Base-by-base conservation (phyloP, 2,888 invertebrate species). In the Parasteatoda lunata region DNA sequence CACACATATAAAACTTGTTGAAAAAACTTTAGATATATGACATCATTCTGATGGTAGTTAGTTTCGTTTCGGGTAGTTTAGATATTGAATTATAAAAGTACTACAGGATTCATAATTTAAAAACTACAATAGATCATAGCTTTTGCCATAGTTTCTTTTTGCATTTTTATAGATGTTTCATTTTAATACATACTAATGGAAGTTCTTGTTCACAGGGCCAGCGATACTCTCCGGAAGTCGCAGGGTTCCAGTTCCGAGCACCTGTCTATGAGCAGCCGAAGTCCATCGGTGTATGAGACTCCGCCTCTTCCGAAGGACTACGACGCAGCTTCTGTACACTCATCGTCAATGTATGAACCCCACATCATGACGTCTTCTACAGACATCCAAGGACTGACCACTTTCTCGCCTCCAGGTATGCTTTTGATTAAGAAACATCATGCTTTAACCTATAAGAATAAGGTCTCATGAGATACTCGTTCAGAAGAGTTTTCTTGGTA, bases 221-320 rank as follows among this genome's bases (percentile, higher is more conserved):
- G 88, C 47, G 88, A 88, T 68, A 84, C 81, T 48, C 79, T 88
- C 69, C 81, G 83, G 66, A 88, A 88, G 79, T 88, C 81, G 76
- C 88, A 84, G 69, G 88, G 81, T 78, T 88, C 88, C 45, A 88
- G 88, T 72, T 88, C 83, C 51, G 88, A 88, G 70, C 88, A 88
- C 73, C 66, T 83, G 48, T 88, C 88, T 11, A 77, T 81, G 77
- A 84, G 84, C 80, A 88, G 88, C 64, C 80, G 88, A 45, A 88
- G 88, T 59, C 88, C 88, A 7, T 88, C 88, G 71, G 79, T 88
- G 47, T 88, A 88, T 64, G 88, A 88, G 83, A 88, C 88, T 49
- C 84, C 84, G 77, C 84, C 84, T 48, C 88, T 82, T 80, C 79
- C 88, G 68, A 83, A 75, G 72, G 88, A 83, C 76, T 78, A 69